Conservation (phyloP, 1,140 invertebrate species). For the Halotydeus destructor region DNA sequence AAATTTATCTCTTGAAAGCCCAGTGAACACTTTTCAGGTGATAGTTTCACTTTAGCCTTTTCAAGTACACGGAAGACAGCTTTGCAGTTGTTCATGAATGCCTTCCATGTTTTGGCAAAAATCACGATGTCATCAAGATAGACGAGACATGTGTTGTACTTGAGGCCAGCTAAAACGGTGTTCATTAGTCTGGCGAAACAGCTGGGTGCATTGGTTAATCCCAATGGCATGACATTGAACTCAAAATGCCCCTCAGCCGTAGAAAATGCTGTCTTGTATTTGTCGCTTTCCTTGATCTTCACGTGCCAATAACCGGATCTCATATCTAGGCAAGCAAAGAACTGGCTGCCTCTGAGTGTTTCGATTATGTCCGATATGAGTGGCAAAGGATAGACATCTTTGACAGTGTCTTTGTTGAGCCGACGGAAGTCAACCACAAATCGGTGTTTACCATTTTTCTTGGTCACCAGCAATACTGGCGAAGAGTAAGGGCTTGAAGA, state of each 20-base stretch:
- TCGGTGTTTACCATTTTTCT: slow-evolving; percentile 25
- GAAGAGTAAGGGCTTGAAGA: slow-evolving; percentile 23
- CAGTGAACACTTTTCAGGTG: not conserved
- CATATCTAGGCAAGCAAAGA: slow-evolving; percentile 18
- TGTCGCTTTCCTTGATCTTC: slow-evolving; percentile 20
- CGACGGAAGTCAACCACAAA: slow-evolving; percentile 29
- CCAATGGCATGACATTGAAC: slow-evolving; percentile 14
- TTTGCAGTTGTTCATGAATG: not conserved
- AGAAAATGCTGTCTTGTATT: slow-evolving; percentile 25
- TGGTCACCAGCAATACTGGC: slow-evolving; percentile 26
- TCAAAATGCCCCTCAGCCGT: slow-evolving; percentile 18
- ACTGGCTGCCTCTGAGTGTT: slow-evolving; percentile 10
- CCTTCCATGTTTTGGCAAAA: not conserved
- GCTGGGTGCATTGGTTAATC: slow-evolving; percentile 12
- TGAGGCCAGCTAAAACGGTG: slow-evolving; percentile 5
- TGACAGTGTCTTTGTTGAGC: slow-evolving; percentile 15
- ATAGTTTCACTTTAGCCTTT: too few relatives aligned
- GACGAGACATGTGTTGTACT: slow-evolving; percentile 1
- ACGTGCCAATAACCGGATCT: slow-evolving; percentile 25
- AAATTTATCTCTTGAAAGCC: not conserved
- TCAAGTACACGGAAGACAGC: not conserved
- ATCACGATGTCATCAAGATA: slow-evolving; percentile 8
- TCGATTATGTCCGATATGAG: slow-evolving; percentile 22
- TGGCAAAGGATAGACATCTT: slow-evolving; percentile 24
- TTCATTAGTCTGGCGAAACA: slow-evolving; percentile 23